Evolutionary conservation across 2,888 invertebrate genomes (phyloP).

Genomic region (Malthinus seriepunctatus): DNA sequence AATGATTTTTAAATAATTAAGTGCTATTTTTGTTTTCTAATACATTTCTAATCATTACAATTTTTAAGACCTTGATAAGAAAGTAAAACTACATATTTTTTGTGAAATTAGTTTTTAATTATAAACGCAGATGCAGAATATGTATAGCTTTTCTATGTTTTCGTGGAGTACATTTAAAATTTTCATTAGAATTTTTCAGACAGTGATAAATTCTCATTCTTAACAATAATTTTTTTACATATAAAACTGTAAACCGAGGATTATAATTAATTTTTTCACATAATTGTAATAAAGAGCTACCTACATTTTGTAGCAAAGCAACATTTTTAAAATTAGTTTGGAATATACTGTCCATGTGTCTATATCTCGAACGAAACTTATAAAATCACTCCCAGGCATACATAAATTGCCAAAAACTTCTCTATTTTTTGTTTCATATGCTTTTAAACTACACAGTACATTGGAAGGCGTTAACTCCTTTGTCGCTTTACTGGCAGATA

Average conservation of each 20-base stretch:
- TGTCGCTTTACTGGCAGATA: neutral
- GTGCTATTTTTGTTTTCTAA: no score
- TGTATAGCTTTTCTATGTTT: neutral
- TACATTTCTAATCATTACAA: no score
- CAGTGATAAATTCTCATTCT: conserved; percentile 9
- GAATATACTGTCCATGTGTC: conserved; percentile 7
- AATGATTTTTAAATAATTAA: no score
- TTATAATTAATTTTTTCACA: conserved; percentile 1
- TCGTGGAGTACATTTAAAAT: neutral
- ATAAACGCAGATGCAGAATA: neutral
- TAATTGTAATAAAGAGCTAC: neutral
- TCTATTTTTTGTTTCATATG: conserved; percentile 12
- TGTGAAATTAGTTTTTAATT: no score
- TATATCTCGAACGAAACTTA: conserved; percentile 9
- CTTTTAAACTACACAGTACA: conserved; percentile 18
- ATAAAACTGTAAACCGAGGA: conserved; percentile 5
- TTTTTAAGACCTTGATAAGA: no score
- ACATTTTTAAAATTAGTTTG: conserved; percentile 2
- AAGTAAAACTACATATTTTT: no score
- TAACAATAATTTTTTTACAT: conserved; percentile 12
- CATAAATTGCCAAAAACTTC: conserved; percentile 20
- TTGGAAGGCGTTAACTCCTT: conserved; percentile 7
- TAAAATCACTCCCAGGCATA: conserved; percentile 7
- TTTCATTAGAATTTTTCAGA: conserved; percentile 5
- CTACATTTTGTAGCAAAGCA: conserved; percentile 5